Evolutionary conservation across 2,888 invertebrate genomes (phyloP), one percentile per base, ranked within the genome.

Genomic region (Cephus pygmeus): DNA sequence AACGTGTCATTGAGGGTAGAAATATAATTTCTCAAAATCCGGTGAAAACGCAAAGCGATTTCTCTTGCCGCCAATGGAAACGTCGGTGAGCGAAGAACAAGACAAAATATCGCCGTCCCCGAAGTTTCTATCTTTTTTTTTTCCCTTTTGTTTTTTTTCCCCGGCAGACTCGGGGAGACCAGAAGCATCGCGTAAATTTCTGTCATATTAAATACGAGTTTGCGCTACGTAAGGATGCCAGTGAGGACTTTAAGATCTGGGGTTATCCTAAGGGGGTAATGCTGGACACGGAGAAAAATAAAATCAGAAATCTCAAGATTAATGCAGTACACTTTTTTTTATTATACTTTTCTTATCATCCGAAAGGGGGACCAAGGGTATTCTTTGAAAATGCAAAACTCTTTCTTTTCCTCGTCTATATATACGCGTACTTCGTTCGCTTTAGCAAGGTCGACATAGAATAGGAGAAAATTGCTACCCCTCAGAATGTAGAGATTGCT

Each of bases 341-440:
- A 23, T 56, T 23, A 56, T 23, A 56, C 56, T 56, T 56, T 56
- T 9, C 56, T 56, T 56, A 56, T 56, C 56, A 23, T 23, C 0
- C 56, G 2, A 56, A 23, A 23, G 2, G 9, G 9, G 56, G 35
- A 9, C n/a, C 79, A 69, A 71, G 78, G 81, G 79, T 83, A 85
- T 86, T 85, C 87, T 87, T 87, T 88, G 84, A 87, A 88, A 88
- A 88, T 88, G 87, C 85, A 88, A 88, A 88, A 87, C 56, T 56
- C 15, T 56, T 56, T 56, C 9, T 23, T 9, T 23, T 56, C 23
- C 56, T 56, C 23, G 56, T 56, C 23, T 56, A 56, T 56, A 23
- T 56, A 56, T 9, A 56, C 56, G 56, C 23, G 56, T 1, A 9
- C 56, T 23, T 0, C 23, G 23, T 56, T 2, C 9, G 56, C 56